These are phyloP conservation scores for Spisula subtruncata DNA, from an alignment of 2,888 invertebrate genomes.

Conservation along the genomic window DNA sequence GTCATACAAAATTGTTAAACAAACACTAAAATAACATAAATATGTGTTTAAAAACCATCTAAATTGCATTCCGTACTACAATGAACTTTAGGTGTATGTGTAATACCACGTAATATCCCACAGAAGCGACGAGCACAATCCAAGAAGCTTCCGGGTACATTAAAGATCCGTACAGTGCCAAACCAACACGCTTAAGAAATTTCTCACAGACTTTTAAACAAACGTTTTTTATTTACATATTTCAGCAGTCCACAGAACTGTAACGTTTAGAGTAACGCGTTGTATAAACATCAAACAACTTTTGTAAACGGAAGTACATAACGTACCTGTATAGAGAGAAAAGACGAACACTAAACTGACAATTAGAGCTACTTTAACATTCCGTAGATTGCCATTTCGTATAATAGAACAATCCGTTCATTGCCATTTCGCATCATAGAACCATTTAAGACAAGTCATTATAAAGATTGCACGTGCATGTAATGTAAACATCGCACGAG, in stretches of 20 bases:
- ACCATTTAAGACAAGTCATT: background rate
- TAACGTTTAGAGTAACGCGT: background rate
- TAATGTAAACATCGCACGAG: slow-evolving; percentile 15
- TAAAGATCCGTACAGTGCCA: background rate
- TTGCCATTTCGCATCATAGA: slow-evolving; percentile 7
- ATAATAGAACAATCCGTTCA: background rate
- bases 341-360: background rate
- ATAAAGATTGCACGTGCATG: slow-evolving; percentile 7
- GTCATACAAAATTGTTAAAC: background rate
- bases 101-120: background rate
- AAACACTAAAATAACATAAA: background rate
- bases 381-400: background rate
- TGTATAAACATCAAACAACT: background rate
- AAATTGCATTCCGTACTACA: background rate
- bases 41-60: background rate
- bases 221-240: slow-evolving; percentile 9
- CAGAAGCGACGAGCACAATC: slow-evolving; percentile 7
- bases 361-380: slow-evolving; percentile 6
- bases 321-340: background rate
- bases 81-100: background rate
- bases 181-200: background rate
- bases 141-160: background rate
- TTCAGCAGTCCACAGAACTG: background rate
- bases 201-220: background rate
- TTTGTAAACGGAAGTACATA: background rate